Percentiles rank a stretch among this genome's conserved stretches.
Evolutionary conservation across 2,797 vertebrate genomes (phyloP).

Genomic region (Cirrhinus molitorella): DNA sequence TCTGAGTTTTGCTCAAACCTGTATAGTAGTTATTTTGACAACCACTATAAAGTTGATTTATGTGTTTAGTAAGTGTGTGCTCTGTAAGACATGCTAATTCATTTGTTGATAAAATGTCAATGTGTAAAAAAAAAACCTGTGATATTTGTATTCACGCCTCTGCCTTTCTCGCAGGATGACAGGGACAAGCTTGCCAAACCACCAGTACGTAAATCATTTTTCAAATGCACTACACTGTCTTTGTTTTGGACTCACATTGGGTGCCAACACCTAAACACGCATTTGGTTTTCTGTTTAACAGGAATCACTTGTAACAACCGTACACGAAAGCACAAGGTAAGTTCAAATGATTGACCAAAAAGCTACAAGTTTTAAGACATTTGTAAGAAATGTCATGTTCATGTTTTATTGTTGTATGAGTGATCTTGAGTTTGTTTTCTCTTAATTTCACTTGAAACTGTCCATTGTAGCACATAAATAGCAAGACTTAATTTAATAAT

Average conservation of each 20-base stretch:
- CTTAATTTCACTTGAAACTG: neutral
- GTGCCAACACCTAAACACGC: neutral
- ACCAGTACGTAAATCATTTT: constrained; percentile 63
- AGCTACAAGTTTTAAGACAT: neutral
- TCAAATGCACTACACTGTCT: neutral
- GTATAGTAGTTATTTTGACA: neutral
- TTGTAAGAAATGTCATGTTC: neutral
- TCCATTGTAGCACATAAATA: neutral
- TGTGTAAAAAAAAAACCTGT: neutral
- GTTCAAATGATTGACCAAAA: neutral
- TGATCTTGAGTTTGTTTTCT: neutral
- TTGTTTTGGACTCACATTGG: neutral
- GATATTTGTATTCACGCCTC: neutral
- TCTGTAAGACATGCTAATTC: neutral
- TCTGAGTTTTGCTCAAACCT: neutral
- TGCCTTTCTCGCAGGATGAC: constrained; percentile 72
- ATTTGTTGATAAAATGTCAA: neutral
- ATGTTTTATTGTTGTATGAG: neutral
- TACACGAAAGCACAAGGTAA: constrained; percentile 78
- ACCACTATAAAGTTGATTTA: neutral
- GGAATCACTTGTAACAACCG: constrained; percentile 83
- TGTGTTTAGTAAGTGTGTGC: neutral
- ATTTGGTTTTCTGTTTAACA: constrained; percentile 64
- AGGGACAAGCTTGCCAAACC: constrained; percentile 65
- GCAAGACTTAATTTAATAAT: neutral